These are phyloP conservation scores for Oreochromis spilurus DNA, from an alignment of 2,113 vertebrate genomes.

Conservation along the genomic window DNA sequence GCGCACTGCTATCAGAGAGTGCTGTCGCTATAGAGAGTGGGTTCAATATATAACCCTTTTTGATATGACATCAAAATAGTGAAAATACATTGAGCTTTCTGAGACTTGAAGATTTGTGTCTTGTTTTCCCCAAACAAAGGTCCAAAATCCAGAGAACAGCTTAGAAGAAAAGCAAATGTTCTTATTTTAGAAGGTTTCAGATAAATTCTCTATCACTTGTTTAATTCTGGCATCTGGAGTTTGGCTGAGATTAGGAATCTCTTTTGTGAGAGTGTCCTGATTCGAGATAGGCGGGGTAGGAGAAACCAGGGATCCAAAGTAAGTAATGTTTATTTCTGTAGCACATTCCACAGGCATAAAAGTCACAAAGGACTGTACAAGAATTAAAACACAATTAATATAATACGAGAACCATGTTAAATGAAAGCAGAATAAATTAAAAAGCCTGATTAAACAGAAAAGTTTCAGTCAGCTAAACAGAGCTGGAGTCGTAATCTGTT, in stretches of 20 bases:
- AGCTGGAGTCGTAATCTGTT: background rate
- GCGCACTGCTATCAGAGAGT: background rate
- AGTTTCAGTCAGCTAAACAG: background rate
- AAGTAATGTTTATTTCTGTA: background rate
- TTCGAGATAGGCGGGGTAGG: fast-evolving
- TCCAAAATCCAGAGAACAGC: background rate
- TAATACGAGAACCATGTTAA: background rate
- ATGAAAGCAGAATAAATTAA: background rate
- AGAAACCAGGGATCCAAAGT: background rate
- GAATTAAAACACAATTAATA: background rate
- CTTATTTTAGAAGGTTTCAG: background rate
- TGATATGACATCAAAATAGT: background rate
- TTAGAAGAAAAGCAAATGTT: background rate
- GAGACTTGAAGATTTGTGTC: background rate
- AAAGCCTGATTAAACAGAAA: background rate
- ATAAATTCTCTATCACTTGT: background rate
- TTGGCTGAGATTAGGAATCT: background rate
- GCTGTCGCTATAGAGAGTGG: background rate
- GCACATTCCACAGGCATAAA: background rate
- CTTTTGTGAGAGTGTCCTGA: background rate
- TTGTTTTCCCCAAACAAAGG: background rate
- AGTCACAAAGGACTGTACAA: background rate
- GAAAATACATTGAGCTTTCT: background rate
- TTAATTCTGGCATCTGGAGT: background rate
- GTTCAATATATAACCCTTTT: background rate